Conservation (phyloP, 1,140 invertebrate genomes). For the Euura saliciscinereae region DNA sequence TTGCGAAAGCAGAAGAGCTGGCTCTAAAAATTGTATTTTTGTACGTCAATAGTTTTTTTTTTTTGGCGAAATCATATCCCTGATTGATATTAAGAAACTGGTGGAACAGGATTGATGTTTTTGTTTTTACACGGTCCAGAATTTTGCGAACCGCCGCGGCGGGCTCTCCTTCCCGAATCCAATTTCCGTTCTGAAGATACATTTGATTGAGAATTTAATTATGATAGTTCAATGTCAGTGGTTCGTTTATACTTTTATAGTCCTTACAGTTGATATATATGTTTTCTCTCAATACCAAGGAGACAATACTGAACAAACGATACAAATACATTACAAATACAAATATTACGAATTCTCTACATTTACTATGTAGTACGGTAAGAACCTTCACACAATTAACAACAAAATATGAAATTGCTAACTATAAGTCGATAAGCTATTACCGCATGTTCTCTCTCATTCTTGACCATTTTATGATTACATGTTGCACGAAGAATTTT, state of each 20-base stretch:
- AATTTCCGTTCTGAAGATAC: slow-evolving; percentile 15
- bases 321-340: slow-evolving; percentile 34
- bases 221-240: not conserved
- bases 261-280: too few relatives aligned
- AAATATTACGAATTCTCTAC: slow-evolving; percentile 11
- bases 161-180: slow-evolving; percentile 5
- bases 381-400: not conserved
- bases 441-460: slow-evolving; percentile 1
- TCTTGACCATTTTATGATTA: not conserved
- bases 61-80: too few relatives aligned
- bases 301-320: slow-evolving; percentile 39
- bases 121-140: not conserved
- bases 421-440: slow-evolving; percentile 3
- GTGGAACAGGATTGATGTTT: too few relatives aligned
- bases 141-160: not conserved
- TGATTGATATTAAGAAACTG: too few relatives aligned
- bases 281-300: slow-evolving; percentile 29
- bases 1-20: too few relatives aligned
- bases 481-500: slow-evolving; percentile 2
- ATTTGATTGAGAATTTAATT: slow-evolving; percentile 7
- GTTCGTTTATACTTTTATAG: too few relatives aligned
- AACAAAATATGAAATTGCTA: not conserved
- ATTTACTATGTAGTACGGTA: not conserved
- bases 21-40: too few relatives aligned
- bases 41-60: too few relatives aligned